Conservation (phyloP, 2,888 invertebrate species). For the Xanthia icteritia region DNA sequence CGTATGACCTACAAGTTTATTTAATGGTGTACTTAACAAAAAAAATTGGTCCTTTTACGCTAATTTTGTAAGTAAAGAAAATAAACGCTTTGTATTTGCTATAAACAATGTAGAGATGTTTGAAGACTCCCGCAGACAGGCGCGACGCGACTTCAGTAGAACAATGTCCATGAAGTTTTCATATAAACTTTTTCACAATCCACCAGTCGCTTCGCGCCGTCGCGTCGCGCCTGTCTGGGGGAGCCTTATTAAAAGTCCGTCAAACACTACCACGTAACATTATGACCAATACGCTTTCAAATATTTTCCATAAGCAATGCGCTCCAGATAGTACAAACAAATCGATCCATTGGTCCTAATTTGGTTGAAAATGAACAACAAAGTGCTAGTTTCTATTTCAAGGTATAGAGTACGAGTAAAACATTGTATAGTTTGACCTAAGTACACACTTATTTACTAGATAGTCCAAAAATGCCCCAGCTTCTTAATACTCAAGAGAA, state of each 20-base stretch:
- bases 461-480: neutral
- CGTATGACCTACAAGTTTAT: conserved; percentile 29
- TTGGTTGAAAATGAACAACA: neutral
- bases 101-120: too few species aligned
- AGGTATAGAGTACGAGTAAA: neutral
- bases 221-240: too few species aligned
- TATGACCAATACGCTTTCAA: neutral
- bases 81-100: neutral
- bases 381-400: neutral
- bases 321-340: neutral
- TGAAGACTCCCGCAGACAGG: too few species aligned
- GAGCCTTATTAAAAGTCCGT: too few species aligned
- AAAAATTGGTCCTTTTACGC: neutral
- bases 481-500: neutral
- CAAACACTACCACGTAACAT: neutral
- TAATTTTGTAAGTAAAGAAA: neutral
- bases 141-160: too few species aligned
- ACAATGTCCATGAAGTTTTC: too few species aligned
- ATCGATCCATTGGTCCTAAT: neutral
- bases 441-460: neutral
- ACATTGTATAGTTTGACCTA: neutral
- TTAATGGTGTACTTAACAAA: neutral
- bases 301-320: neutral
- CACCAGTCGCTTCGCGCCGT: too few species aligned
- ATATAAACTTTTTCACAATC: too few species aligned